Base-by-base conservation (phyloP, 53 echinoderm and acorn worm species). In the Luidia sarsii region DNA sequence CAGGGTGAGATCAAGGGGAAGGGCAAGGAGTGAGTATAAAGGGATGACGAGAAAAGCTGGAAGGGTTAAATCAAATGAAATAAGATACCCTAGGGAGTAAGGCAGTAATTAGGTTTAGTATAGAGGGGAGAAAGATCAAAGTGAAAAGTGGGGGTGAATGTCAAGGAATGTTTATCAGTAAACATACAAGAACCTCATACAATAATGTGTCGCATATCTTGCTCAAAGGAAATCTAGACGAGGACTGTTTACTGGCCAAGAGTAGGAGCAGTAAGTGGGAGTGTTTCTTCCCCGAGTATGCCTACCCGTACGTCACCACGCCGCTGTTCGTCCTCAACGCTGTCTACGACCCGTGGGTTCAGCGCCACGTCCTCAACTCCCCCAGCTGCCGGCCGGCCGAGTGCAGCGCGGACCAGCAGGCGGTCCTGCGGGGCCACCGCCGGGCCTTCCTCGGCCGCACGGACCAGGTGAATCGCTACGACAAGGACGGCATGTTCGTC, bases 291-390 rank as follows among this genome's bases (percentile, higher is more conserved):
- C 86, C 94, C 32, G 71, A 87, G 29, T 84, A 83, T 73, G 69
- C 75, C 27, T 83, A 80, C 67, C 65, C 50, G 0, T 86, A 61
- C 43, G 80, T 92, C 36, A 56, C 82, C 18, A 86, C 89, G 6
- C 91, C 89, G 33, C 49, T 91, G 24, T 91, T 94, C 81, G 48
- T 94, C 38, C 68, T 89, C n/a, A 89, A 91, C 82, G 89, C 94
- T 10, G 82, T 70, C 45, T 82, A 86, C 50, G 86, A 94, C 54
- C 63, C 81, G n/a, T 94, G 91, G 94, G 32, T 82, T 0, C 32
- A 86, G 75, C 86, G 84, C 89, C 79, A 83, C 72, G 80, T 90
- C 30, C 68, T 92, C 15, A 79, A 89, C 51, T 39, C 87, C 41
- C 41, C 41, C 6, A 62, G 80, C 2, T 94, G 94, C 53, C 72